phyloP scores from a whole-genome alignment of 2,113 vertebrate species.

The Ranitomeya imitator region DNA sequence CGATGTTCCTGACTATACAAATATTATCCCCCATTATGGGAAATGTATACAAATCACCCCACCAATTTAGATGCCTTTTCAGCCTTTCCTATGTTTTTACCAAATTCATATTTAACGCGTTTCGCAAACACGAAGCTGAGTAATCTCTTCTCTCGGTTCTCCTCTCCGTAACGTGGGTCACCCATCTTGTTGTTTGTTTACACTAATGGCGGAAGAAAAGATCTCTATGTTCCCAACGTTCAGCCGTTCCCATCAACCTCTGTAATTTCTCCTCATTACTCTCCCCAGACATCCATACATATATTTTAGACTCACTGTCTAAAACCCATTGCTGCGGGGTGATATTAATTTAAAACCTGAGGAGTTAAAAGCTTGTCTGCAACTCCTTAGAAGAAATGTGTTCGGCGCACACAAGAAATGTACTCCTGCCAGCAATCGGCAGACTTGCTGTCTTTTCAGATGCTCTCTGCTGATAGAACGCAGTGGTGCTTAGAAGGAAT shows the following conservation, averaged over 20 bases:
- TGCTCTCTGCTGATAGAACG: slow-evolving; percentile 63
- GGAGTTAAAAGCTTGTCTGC: slow-evolving; percentile 56
- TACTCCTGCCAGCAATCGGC: slow-evolving; percentile 65
- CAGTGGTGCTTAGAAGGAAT: slow-evolving; percentile 68
- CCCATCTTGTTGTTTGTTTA: slow-evolving; percentile 17
- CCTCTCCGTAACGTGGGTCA: neutral
- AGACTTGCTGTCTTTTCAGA: slow-evolving; percentile 61
- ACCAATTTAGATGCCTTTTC: neutral
- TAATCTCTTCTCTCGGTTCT: slow-evolving; percentile 4
- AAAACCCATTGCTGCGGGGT: slow-evolving; percentile 48
- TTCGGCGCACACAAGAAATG: slow-evolving; percentile 45
- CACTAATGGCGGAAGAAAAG: slow-evolving; percentile 3
- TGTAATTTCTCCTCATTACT: slow-evolving; percentile 41
- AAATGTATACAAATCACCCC: neutral
- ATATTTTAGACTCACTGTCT: slow-evolving; percentile 49
- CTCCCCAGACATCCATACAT: slow-evolving; percentile 48
- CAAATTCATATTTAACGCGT: neutral
- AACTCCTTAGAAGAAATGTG: slow-evolving; percentile 45
- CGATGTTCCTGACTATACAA: neutral
- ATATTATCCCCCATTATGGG: neutral
- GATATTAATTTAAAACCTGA: slow-evolving; percentile 54
- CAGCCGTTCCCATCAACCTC: slow-evolving; percentile 43
- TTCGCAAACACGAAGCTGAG: neutral
- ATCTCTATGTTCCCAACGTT: slow-evolving; percentile 1
- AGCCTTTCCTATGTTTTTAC: neutral